These are phyloP conservation scores for Romanogobio albipinnatus DNA, from an alignment of 2,113 vertebrate species.

Conservation along the genomic window DNA sequence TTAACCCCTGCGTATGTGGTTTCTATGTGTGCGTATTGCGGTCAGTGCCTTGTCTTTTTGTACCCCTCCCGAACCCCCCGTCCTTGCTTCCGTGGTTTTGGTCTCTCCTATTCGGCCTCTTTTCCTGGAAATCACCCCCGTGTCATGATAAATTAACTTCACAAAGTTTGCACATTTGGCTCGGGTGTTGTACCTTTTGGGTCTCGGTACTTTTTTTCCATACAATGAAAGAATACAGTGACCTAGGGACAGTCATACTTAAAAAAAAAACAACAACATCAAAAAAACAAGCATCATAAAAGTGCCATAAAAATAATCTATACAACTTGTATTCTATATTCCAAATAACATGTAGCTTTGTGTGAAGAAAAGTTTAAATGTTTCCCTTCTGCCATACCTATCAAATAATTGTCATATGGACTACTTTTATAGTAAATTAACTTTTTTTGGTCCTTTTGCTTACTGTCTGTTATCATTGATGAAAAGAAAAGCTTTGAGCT, in stretches of 20 bases:
- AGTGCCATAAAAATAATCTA: background rate
- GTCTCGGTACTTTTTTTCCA: background rate
- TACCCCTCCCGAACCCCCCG: background rate
- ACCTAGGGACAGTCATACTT: background rate
- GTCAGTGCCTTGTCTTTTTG: background rate
- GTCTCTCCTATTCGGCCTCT: background rate
- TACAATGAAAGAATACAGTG: background rate
- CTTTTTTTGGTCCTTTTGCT: background rate
- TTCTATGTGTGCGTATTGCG: background rate
- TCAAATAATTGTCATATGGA: background rate
- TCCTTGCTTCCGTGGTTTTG: slow-evolving; percentile 2
- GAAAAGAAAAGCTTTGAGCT: background rate
- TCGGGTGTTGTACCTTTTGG: background rate
- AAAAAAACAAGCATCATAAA: background rate
- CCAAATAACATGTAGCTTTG: background rate
- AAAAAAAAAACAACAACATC: background rate
- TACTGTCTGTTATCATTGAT: background rate
- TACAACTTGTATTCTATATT: no score
- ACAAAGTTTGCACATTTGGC: background rate
- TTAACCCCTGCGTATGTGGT: background rate
- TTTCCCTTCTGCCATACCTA: background rate
- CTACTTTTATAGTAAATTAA: background rate
- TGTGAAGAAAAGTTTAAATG: background rate
- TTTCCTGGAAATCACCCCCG: background rate
- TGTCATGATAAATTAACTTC: background rate